phyloP scores from a whole-genome alignment of 1,140 invertebrate species.

The Sycophaga agraensis region DNA sequence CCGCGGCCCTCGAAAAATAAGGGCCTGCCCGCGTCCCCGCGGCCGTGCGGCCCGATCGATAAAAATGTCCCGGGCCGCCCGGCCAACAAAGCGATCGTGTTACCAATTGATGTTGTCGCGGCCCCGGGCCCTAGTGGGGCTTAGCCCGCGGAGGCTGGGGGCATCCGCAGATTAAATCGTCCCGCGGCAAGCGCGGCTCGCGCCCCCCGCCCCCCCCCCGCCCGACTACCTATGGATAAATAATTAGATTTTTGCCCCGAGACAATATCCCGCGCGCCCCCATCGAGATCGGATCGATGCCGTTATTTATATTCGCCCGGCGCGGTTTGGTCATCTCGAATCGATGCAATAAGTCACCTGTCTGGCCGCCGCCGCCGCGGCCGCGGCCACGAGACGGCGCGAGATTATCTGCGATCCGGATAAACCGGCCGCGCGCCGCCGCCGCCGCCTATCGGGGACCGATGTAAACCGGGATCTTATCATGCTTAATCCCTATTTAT shows the following conservation, averaged over 20 bases:
- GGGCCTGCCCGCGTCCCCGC: not conserved
- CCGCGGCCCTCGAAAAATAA: too few relatives aligned
- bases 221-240: constrained; percentile 15
- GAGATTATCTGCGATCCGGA: constrained; percentile 53
- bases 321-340: constrained; percentile 44
- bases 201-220: too few relatives aligned
- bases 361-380: constrained; percentile 37
- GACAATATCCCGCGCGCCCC: not conserved
- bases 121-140: too few relatives aligned
- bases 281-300: constrained; percentile 42
- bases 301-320: constrained; percentile 44
- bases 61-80: not conserved
- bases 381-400: constrained; percentile 21
- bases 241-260: constrained; percentile 23
- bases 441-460: constrained; percentile 44
- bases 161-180: too few relatives aligned
- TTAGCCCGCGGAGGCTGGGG: too few relatives aligned
- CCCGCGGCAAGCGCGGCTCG: too few relatives aligned
- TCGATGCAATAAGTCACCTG: constrained; percentile 53
- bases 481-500: constrained; percentile 43
- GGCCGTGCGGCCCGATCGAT: not conserved
- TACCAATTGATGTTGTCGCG: constrained; percentile 24
- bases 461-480: constrained; percentile 45
- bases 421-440: constrained; percentile 43
- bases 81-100: constrained; percentile 18